Conservation (phyloP, 2,888 invertebrate species). For the Melinaea menophilus region DNA sequence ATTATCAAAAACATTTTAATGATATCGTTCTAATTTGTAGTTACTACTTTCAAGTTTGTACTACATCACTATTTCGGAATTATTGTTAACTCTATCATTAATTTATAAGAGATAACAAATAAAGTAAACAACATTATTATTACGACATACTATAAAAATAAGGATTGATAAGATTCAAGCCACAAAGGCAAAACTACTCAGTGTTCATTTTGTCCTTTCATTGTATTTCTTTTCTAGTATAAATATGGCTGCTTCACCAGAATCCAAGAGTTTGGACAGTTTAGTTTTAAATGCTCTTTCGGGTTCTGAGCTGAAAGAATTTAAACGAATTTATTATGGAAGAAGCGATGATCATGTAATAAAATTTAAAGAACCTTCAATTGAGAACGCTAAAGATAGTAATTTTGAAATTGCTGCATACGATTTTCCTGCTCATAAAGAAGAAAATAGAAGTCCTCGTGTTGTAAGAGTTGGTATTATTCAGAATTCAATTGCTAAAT, state of each 20-base stretch:
- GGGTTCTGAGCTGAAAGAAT: constrained; percentile 78
- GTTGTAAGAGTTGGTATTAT: constrained; percentile 90
- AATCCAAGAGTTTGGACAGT: constrained; percentile 58
- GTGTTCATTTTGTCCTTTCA: background rate
- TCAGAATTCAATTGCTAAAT: constrained; percentile 89
- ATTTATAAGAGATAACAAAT: too few species aligned
- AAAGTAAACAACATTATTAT: too few species aligned
- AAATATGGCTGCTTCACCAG: constrained; percentile 46
- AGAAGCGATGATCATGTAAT: constrained; percentile 77
- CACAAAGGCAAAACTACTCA: too few species aligned
- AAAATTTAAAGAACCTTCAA: constrained; percentile 68
- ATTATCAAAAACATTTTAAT: too few species aligned
- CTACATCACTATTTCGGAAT: too few species aligned
- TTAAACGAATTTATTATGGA: constrained; percentile 88
- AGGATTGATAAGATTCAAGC: too few species aligned
- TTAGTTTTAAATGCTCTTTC: constrained; percentile 46
- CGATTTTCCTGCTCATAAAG: constrained; percentile 81
- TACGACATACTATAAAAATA: too few species aligned
- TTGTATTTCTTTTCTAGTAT: background rate
- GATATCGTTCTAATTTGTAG: too few species aligned
- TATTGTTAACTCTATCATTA: too few species aligned
- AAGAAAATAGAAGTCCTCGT: constrained; percentile 84
- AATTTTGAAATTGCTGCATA: constrained; percentile 88
- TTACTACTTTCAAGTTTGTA: too few species aligned
- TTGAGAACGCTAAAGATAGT: constrained; percentile 66